These are phyloP conservation scores for pig (Sus scrofa) DNA, from an alignment of 2,113 vertebrate genomes.

Conservation along the genomic window DNA sequence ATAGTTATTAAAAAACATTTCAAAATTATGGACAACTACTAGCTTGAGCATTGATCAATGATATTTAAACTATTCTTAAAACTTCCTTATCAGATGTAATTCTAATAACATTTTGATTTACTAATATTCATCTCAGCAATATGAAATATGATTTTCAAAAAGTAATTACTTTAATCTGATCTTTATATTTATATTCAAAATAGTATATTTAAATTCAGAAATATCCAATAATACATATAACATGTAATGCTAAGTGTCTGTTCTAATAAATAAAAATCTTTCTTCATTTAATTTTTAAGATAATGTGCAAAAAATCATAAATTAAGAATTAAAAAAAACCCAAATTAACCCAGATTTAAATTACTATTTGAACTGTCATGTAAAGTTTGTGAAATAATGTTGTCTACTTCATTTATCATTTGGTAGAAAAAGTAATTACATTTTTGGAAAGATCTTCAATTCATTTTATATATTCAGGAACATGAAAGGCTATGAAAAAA, in stretches of 20 bases:
- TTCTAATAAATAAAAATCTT: neutral
- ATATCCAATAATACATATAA: neutral
- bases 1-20: neutral
- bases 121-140: neutral
- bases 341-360: constrained; percentile 19
- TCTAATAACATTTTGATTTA: neutral
- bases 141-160: neutral
- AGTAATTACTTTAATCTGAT: neutral
- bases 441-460: constrained; percentile 75
- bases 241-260: neutral
- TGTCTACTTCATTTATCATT: constrained; percentile 69
- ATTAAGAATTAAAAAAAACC: constrained; percentile 54
- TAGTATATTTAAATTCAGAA: neutral
- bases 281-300: neutral
- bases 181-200: neutral
- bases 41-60: neutral
- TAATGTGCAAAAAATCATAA: neutral
- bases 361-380: constrained; percentile 61
- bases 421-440: constrained; percentile 74
- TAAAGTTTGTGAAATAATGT: constrained; percentile 60
- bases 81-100: neutral
- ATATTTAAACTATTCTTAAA: neutral
- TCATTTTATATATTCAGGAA: constrained; percentile 77
- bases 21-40: neutral
- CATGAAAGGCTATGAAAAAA: constrained; percentile 17